phyloP scores from a whole-genome alignment of 2,797 vertebrate genomes.

The Pantherophis alleghaniensis region DNA sequence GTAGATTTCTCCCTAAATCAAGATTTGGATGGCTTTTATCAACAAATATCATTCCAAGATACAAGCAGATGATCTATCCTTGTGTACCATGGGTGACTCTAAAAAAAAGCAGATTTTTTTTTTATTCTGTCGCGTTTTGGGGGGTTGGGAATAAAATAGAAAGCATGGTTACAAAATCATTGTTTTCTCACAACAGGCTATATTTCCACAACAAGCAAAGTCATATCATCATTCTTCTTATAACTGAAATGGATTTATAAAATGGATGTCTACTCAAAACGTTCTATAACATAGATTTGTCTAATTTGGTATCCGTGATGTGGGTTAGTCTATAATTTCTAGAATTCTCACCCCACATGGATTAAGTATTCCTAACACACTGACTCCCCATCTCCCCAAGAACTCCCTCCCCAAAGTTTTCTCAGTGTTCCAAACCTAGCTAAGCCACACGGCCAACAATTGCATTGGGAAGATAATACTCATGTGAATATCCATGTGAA shows the following conservation, averaged over 20 bases:
- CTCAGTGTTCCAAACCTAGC: background rate
- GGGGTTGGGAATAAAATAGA: conserved; percentile 8
- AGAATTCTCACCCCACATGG: background rate
- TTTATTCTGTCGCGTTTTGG: background rate
- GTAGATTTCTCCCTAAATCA: conserved; percentile 20
- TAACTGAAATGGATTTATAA: background rate
- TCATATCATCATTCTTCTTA: background rate
- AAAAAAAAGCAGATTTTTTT: background rate
- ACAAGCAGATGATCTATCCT: background rate
- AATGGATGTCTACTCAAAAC: background rate
- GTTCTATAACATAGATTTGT: background rate
- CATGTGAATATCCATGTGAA: background rate
- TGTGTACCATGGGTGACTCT: conserved; percentile 16
- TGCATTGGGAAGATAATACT: background rate
- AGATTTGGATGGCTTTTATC: rapidly evolving
- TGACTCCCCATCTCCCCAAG: background rate
- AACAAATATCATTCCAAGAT: conserved; percentile 6
- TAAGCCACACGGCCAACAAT: background rate
- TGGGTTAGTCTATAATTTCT: background rate
- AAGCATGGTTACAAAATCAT: background rate
- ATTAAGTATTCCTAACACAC: background rate
- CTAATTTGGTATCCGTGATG: background rate
- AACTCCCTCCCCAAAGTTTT: background rate
- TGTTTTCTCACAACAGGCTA: background rate
- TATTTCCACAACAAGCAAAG: background rate